Conservation (phyloP, 23 tunicate species). For the Phallusia fumigata region DNA sequence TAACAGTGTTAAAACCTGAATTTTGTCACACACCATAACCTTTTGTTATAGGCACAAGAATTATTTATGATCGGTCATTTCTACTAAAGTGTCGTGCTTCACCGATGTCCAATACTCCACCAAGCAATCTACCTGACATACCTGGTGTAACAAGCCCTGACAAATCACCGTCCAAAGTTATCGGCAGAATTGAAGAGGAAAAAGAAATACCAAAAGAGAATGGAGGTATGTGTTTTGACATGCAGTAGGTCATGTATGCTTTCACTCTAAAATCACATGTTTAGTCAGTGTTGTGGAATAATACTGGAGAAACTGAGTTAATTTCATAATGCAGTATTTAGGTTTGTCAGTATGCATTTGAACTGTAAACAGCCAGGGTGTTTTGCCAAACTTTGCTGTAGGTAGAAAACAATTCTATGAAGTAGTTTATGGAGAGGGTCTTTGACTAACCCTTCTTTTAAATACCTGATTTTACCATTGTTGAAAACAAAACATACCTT, state of each 20-base stretch:
- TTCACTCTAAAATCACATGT: too few relatives aligned
- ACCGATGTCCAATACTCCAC: constrained; percentile 83
- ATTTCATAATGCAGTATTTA: background rate
- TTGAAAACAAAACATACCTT: too few relatives aligned
- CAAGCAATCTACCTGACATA: constrained; percentile 84
- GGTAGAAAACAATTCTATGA: too few relatives aligned
- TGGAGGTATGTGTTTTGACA: constrained; percentile 24
- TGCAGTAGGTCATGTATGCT: too few relatives aligned
- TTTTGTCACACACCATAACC: background rate
- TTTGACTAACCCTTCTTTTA: too few relatives aligned
- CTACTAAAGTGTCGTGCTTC: constrained; percentile 83
- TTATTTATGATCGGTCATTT: constrained; percentile 88
- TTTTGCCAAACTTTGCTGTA: too few relatives aligned
- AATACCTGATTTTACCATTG: too few relatives aligned
- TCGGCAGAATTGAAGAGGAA: constrained; percentile 37
- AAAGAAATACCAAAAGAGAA: constrained; percentile 29
- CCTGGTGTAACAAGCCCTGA: constrained; percentile 96
- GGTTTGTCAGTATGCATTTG: too few relatives aligned
- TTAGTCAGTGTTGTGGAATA: too few relatives aligned
- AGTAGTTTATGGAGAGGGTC: too few relatives aligned
- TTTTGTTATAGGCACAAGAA: constrained; percentile 70
- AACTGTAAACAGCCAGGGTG: too few relatives aligned
- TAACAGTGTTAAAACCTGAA: background rate
- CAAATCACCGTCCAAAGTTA: constrained; percentile 31
- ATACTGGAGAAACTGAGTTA: too few relatives aligned